Evolutionary conservation across 2,797 vertebrate genomes (phyloP).

Genomic region (Stomatorhinus walkeri): DNA sequence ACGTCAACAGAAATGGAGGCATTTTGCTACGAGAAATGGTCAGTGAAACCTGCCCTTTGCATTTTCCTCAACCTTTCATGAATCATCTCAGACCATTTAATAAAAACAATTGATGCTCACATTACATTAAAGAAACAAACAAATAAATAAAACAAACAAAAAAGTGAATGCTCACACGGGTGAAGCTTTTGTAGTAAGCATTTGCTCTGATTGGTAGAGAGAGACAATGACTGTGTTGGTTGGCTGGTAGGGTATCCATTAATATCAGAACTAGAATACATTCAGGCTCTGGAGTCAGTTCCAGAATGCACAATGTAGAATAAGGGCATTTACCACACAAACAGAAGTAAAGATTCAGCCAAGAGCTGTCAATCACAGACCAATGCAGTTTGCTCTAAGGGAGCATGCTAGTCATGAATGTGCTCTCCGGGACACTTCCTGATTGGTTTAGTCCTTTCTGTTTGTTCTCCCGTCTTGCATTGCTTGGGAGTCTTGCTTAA

Average conservation of each 20-base stretch:
- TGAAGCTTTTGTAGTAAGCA: neutral
- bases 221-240: neutral
- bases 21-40: neutral
- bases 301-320: neutral
- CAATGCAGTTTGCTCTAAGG: neutral
- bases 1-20: neutral
- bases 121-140: neutral
- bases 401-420: neutral
- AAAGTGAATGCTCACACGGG: neutral
- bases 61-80: neutral
- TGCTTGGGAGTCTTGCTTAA: neutral
- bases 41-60: neutral
- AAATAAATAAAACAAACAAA: neutral
- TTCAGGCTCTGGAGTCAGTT: neutral
- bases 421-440: neutral
- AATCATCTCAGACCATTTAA: neutral
- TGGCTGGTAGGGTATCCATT: neutral
- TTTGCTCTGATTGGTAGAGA: neutral
- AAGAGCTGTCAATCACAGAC: neutral
- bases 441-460: neutral
- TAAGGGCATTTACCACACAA: neutral
- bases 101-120: neutral
- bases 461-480: neutral
- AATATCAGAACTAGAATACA: neutral
- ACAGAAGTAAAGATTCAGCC: neutral